phyloP scores from a whole-genome alignment of 2,113 vertebrate species.

The Redunca redunca region DNA sequence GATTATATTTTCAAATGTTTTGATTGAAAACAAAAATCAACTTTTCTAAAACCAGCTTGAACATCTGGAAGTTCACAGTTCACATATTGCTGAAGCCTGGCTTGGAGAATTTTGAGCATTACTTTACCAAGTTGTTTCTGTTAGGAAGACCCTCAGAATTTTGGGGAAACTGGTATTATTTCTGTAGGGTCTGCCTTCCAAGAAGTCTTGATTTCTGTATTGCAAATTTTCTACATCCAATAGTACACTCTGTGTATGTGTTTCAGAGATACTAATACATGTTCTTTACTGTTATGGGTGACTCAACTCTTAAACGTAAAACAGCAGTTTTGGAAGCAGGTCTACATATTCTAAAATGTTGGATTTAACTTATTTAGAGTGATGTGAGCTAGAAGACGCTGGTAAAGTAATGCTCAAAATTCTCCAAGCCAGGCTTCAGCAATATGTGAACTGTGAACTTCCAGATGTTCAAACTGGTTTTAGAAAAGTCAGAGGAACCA shows the following conservation, averaged over 20 bases:
- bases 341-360: not conserved
- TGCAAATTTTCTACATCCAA: not conserved
- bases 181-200: not conserved
- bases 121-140: not conserved
- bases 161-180: not conserved
- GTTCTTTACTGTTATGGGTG: not conserved
- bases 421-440: no score
- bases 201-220: not conserved
- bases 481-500: no score
- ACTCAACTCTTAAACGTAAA: not conserved
- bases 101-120: no score
- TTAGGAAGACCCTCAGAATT: not conserved
- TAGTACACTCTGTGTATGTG: not conserved
- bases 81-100: no score
- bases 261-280: not conserved
- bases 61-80: no score
- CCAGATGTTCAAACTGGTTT: no score
- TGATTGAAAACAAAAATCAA: not conserved
- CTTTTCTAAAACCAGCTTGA: no score
- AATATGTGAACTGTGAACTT: no score
- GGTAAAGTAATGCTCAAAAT: no score
- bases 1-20: not conserved
- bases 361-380: not conserved
- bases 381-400: not conserved
- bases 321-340: not conserved